Conservation (phyloP, 2,113 vertebrate species). For the Phoenicopterus ruber region DNA sequence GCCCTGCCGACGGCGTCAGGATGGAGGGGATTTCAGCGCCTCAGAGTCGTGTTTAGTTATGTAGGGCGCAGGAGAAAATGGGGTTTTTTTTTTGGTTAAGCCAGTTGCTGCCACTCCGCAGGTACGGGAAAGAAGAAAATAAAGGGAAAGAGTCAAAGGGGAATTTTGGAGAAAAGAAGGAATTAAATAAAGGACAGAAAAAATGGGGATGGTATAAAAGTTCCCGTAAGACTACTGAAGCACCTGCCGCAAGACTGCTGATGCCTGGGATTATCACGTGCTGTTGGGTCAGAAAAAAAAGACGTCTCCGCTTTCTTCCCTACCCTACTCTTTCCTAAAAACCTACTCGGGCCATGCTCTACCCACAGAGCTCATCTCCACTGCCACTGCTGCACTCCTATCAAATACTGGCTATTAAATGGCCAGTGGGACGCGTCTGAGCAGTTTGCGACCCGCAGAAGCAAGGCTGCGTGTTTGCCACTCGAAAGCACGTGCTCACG, state of each 20-base stretch:
- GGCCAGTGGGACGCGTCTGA: neutral
- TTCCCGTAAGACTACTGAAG: fast-evolving
- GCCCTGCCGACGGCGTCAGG: neutral
- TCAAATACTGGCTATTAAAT: neutral
- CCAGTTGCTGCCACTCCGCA: neutral
- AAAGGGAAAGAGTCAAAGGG: neutral
- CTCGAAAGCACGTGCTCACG: fast-evolving
- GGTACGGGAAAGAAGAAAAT: neutral
- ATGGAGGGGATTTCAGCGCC: neutral
- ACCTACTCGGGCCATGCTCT: too few relatives aligned
- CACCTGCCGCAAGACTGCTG: too few relatives aligned
- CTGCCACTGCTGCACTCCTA: too few relatives aligned
- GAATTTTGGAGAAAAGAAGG: neutral
- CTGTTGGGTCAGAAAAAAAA: neutral
- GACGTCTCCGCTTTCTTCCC: neutral
- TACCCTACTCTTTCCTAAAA: neutral
- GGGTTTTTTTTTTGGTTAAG: neutral
- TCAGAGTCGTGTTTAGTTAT: neutral
- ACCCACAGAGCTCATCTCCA: neutral
- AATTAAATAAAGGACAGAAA: neutral
- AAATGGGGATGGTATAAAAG: neutral
- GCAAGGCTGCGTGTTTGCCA: neutral
- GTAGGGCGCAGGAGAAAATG: neutral
- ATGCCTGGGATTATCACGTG: too few relatives aligned
- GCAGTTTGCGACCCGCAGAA: neutral